Evolutionary conservation across 92 coral and sea anemone species (phyloP).

Genomic region (Palythoa caribaeorum): DNA sequence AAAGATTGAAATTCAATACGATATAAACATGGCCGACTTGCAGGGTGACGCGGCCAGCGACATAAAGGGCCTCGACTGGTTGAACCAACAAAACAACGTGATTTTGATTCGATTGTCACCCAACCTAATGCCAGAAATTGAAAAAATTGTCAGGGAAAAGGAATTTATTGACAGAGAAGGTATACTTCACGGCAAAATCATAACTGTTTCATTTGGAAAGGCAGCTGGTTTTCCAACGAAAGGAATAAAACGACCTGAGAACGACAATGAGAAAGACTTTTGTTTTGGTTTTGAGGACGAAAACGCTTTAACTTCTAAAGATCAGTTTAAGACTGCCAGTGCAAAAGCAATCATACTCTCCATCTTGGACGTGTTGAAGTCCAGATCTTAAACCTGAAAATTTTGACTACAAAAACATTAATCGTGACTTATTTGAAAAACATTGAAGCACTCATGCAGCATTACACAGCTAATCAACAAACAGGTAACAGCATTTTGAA

Average conservation of each 20-base stretch:
- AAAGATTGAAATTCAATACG: constrained; percentile 1
- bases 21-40: constrained; percentile 21
- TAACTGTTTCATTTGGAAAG: constrained; percentile 85
- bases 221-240: constrained; percentile 52
- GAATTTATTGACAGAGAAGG: constrained; percentile 73
- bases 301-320: constrained; percentile 49
- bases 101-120: constrained; percentile 82
- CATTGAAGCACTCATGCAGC: neutral
- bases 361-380: constrained; percentile 82
- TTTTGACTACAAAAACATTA: too few relatives aligned
- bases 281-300: constrained; percentile 69
- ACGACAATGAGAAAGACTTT: constrained; percentile 68
- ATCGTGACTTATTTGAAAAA: neutral
- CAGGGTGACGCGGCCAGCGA: neutral
- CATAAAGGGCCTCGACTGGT: constrained; percentile 68
- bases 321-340: constrained; percentile 36
- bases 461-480: too few relatives aligned
- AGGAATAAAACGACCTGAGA: constrained; percentile 52
- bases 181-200: constrained; percentile 76
- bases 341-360: constrained; percentile 70
- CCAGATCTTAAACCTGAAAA: neutral
- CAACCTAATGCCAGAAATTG: constrained; percentile 65
- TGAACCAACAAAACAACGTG: constrained; percentile 78
- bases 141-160: constrained; percentile 62
- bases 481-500: too few relatives aligned